Evolutionary conservation across 1,140 invertebrate species (phyloP).

Genomic region (Tetramorium parvispinum): DNA sequence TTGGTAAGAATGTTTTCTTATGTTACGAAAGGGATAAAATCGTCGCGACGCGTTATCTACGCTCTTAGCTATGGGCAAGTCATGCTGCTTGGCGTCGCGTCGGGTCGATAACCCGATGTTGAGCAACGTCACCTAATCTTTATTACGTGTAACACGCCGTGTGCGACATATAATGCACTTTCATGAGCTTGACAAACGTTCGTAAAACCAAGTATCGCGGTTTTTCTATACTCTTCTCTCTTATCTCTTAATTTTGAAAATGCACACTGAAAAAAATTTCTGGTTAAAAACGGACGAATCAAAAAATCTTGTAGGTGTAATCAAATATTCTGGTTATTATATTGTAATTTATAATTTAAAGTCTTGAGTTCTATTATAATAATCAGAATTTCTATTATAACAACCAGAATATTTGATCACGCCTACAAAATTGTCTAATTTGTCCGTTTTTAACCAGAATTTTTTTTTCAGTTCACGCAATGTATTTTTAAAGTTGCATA

Average conservation of each 20-base stretch:
- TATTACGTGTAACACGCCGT: constrained; percentile 22
- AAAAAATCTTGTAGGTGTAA: no score
- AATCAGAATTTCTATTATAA: no score
- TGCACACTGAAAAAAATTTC: no score
- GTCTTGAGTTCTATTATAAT: no score
- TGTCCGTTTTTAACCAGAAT: no score
- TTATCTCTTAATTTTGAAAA: neutral
- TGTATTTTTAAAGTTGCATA: no score
- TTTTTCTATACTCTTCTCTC: neutral
- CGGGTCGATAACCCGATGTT: constrained; percentile 43
- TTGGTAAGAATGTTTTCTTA: constrained; percentile 49
- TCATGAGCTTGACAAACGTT: neutral
- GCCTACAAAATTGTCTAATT: no score
- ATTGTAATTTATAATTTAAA: no score
- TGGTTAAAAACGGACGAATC: no score
- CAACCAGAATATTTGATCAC: no score
- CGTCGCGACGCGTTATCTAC: constrained; percentile 29
- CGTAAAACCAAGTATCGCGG: neutral
- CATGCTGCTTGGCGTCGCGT: neutral
- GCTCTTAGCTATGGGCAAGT: neutral
- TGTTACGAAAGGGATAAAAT: constrained; percentile 13
- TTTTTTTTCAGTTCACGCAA: no score
- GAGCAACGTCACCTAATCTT: constrained; percentile 33
- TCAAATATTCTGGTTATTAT: no score
- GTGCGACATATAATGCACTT: constrained; percentile 28